Evolutionary conservation across 1,140 invertebrate species (phyloP), one percentile per base, ranked within the genome.

Genomic region (Zaprionus davidi): DNA sequence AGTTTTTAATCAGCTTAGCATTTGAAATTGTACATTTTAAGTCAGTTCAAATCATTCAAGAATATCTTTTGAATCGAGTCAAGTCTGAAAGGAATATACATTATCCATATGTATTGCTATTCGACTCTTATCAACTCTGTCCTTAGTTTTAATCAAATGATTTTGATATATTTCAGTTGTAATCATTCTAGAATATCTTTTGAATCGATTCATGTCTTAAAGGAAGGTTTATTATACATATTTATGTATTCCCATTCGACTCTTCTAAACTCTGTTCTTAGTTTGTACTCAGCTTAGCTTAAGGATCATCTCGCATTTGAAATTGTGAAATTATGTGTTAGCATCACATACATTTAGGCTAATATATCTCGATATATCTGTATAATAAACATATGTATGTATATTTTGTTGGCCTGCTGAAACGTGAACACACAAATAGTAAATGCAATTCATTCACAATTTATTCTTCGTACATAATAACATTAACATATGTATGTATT

Each of bases 391-490:
- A 5, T 44, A 44, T n/a, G 38, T 41, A 41, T 44, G 15, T 20
- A 46, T 17, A 17, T 46, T 17, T 17, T n/a, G 15, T 6, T 46
- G 41, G 7, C n/a, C n/a, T n/a, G 7, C n/a, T 46, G n/a, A 7
- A 17, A 46, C 15, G 38, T 46, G 17, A 46, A 17, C n/a, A 46
- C n/a, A 46, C n/a, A 46, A 17, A 9, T 46, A 20, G n/a, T 20
- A 46, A 46, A 46, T 46, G 41, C 41, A 46, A 56, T 74, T 69
- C 49, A 38, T 69, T 69, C 58, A 62, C 65, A 60, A 56, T 70
- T 64, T 74, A 62, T 74, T 74, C 31, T 58, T 60, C 56, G 56
- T 58, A 59, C n/a, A 58, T 36, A 49, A 13, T 57, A 57, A 63
- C 58, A 70, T 69, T n/a, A 70, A 63, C 31, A 70, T 57, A 55